Percentiles rank a stretch among this genome's conserved stretches.
Conservation (phyloP, 2,113 vertebrate species). For the Phoenicopterus ruber region DNA sequence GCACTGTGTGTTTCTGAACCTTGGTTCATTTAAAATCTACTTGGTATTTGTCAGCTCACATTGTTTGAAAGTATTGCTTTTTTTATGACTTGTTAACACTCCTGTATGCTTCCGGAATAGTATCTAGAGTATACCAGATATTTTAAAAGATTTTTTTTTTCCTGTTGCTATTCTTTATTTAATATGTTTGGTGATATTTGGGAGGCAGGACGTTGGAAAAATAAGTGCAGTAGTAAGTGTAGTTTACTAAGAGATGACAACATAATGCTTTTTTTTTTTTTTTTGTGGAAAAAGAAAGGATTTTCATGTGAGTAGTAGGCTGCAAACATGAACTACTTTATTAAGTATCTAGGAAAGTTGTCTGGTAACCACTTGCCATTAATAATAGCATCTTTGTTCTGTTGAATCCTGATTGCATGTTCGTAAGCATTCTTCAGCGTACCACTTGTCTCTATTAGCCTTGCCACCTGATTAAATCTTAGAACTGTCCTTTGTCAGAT, state of each 20-base stretch:
- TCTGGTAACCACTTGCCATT: conserved; percentile 19
- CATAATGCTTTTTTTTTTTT: too few relatives aligned
- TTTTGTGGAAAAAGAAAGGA: background rate
- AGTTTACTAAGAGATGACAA: background rate
- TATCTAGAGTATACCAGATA: background rate
- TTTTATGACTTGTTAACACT: background rate
- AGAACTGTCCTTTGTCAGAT: conserved; percentile 26
- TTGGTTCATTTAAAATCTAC: background rate
- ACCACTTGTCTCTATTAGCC: conserved; percentile 34
- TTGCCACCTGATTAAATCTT: conserved; percentile 52
- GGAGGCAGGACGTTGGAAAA: background rate
- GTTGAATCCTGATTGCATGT: conserved; percentile 17
- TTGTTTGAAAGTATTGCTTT: background rate
- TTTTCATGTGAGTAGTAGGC: background rate
- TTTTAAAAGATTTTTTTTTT: background rate
- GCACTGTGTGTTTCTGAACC: background rate
- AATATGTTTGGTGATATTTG: background rate
- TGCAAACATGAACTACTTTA: background rate
- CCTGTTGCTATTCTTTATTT: background rate
- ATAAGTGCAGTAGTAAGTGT: background rate
- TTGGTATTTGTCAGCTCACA: background rate
- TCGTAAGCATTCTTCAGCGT: conserved; percentile 17
- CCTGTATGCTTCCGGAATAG: background rate
- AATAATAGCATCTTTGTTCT: conserved; percentile 9
- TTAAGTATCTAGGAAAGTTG: conserved; percentile 2